Evolutionary conservation across 1,140 invertebrate species (phyloP).

Genomic region (Drosophila arizonae): DNA sequence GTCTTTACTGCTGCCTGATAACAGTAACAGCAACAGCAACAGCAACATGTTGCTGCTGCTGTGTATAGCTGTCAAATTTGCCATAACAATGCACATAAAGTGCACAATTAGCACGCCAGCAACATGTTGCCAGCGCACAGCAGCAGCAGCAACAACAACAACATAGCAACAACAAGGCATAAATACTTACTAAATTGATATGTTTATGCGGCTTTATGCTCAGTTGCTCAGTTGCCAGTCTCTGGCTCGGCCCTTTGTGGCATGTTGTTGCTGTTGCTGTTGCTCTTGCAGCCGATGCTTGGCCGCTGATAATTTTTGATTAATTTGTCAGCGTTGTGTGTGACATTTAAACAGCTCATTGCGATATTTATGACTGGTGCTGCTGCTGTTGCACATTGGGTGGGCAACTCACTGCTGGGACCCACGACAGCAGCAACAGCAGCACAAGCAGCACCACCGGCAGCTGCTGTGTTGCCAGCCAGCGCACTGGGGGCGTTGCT

Average conservation of each 20-base stretch:
- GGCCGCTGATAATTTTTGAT: slow-evolving; percentile 77
- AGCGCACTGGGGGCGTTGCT: slow-evolving; percentile 54
- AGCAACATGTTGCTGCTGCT: slow-evolving; percentile 61
- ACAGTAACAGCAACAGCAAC: slow-evolving; percentile 23
- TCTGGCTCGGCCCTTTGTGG: slow-evolving; percentile 41
- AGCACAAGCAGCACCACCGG: slow-evolving; percentile 24
- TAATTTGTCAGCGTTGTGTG: slow-evolving; percentile 80
- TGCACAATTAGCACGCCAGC: slow-evolving; percentile 73
- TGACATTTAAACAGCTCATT: slow-evolving; percentile 80
- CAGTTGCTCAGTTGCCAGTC: slow-evolving; percentile 34
- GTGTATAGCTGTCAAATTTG: slow-evolving; percentile 68
- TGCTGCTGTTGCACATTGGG: slow-evolving; percentile 55
- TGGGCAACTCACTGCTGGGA: slow-evolving; percentile 41
- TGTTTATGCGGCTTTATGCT: slow-evolving; percentile 66
- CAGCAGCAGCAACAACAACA: slow-evolving; percentile 10
- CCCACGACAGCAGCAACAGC: slow-evolving; percentile 24
- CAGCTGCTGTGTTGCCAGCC: slow-evolving; percentile 24
- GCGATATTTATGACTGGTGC: slow-evolving; percentile 75
- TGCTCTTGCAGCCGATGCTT: slow-evolving; percentile 58
- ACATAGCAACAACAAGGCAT: slow-evolving; percentile 22
- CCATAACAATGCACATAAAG: slow-evolving; percentile 74
- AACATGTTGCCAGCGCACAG: slow-evolving; percentile 59
- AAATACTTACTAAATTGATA: slow-evolving; percentile 76
- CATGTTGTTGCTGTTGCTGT: slow-evolving; percentile 50
- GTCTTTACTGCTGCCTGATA: slow-evolving; percentile 60